Evolutionary conservation across 2,888 invertebrate genomes (phyloP).

Genomic region (Eupithecia subfuscata): DNA sequence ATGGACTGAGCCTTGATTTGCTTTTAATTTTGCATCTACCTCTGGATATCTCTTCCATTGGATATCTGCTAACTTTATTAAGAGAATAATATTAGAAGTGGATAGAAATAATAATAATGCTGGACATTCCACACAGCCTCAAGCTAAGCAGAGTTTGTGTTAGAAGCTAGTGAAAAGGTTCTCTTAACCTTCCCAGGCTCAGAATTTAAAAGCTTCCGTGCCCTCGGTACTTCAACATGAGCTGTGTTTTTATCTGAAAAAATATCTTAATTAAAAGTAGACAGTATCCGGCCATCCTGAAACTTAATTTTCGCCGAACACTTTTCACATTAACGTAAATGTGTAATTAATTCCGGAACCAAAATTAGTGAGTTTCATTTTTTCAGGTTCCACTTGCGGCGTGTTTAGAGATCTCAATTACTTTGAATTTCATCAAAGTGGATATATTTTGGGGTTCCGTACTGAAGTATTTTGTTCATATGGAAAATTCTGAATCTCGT

Average conservation of each 20-base stretch:
- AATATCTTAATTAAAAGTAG: constrained; percentile 47
- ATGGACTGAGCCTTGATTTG: too few relatives aligned
- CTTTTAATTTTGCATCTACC: too few relatives aligned
- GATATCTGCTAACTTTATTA: too few relatives aligned
- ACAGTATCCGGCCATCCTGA: constrained; percentile 34
- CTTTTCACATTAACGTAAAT: constrained; percentile 47
- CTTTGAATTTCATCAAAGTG: neutral
- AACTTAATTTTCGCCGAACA: constrained; percentile 45
- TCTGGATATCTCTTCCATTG: neutral
- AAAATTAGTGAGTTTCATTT: constrained; percentile 43
- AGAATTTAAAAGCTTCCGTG: neutral
- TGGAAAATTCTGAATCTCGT: neutral
- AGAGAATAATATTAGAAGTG: too few relatives aligned
- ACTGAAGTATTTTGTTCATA: neutral
- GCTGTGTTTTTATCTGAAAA: constrained; percentile 37
- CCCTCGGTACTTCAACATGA: neutral
- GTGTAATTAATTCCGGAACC: constrained; percentile 45
- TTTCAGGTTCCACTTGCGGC: constrained; percentile 34
- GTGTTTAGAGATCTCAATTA: neutral
- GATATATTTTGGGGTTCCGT: neutral
- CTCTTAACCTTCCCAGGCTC: neutral
- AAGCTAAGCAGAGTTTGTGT: too few relatives aligned
- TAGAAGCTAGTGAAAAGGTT: neutral
- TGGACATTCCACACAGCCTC: too few relatives aligned
- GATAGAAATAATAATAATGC: too few relatives aligned